Evolutionary conservation across 1,140 invertebrate genomes (phyloP), one percentile per base, ranked within the genome.

Genomic region (Oncopeltus fasciatus): DNA sequence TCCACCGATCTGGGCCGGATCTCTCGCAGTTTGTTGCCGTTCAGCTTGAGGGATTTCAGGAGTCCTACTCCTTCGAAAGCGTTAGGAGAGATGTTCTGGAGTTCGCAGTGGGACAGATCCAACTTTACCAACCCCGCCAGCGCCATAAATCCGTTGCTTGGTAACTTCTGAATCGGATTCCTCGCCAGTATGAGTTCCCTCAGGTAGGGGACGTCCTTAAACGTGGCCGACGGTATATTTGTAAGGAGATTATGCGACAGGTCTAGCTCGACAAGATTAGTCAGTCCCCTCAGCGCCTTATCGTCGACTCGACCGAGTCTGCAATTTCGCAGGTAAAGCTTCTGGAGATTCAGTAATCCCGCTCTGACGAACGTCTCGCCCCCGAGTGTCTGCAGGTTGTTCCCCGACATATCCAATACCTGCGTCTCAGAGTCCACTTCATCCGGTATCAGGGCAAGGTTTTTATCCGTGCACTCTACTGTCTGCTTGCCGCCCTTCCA

Each of bases 401-500:
- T 94, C 56, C 85, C 84, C 61, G 87, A 90, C 71, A 90, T 79
- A 73, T 93, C 88, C 67, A 95, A 74, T 63, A 95, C 90, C 78
- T 95, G 92, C 9, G 90, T 93, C 67, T 86, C 88, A 4, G 85
- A 80, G 73, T 92, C 87, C 57, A 93, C 83, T 64, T 81, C 82
- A 62, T 85, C 82, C 1, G 91, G 92, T 62, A 95, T 84, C 43
- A 81, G 83, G 65, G 86, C 88, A 53, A 94, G 79, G 29, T 80
- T 82, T 18, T 86, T 82, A 72, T 90, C 83, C 61, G 83, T 80
- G 74, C 91, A 95, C 74, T 92, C 90, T 21, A 92, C 90, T 24
- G 88, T 90, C 69, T 89, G 85, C 76, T 94, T 93, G 62, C 90
- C 90, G 68, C 85, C 83, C 75, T 92, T 91, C 92, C 92, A 94